phyloP scores from a whole-genome alignment of 2,113 vertebrate species.

The Rana temporaria region DNA sequence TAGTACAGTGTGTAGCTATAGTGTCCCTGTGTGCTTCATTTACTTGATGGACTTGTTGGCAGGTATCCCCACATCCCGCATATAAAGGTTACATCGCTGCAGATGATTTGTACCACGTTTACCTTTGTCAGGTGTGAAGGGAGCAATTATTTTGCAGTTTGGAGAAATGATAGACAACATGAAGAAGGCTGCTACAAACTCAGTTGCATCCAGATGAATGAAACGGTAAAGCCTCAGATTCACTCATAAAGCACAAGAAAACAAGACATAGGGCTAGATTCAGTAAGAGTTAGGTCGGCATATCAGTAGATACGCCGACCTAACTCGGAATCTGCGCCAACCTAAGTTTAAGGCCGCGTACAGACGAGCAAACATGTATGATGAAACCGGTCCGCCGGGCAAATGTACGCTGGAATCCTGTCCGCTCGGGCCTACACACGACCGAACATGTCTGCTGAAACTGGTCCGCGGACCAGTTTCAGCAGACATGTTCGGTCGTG shows the following conservation, averaged over 20 bases:
- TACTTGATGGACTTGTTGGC: slow-evolving; percentile 44
- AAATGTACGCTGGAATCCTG: too few relatives aligned
- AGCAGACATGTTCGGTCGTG: too few relatives aligned
- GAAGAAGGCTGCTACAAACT: neutral
- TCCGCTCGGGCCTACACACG: too few relatives aligned
- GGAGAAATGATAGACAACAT: slow-evolving; percentile 26
- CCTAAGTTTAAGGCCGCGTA: too few relatives aligned
- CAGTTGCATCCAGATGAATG: neutral
- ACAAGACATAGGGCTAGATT: too few relatives aligned
- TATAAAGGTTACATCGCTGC: slow-evolving; percentile 3
- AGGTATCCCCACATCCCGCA: slow-evolving; percentile 2
- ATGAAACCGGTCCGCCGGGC: too few relatives aligned
- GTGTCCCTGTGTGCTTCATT: slow-evolving; percentile 46
- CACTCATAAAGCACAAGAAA: slow-evolving; percentile 12
- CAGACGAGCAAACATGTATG: too few relatives aligned
- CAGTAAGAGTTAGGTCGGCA: too few relatives aligned
- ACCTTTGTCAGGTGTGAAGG: slow-evolving; percentile 46
- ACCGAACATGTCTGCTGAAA: too few relatives aligned
- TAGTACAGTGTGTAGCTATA: neutral
- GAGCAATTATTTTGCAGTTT: slow-evolving; percentile 46
- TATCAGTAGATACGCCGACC: too few relatives aligned
- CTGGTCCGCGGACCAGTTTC: too few relatives aligned
- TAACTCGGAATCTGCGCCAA: too few relatives aligned
- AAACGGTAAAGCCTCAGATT: neutral
- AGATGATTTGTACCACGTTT: slow-evolving; percentile 7